These are phyloP conservation scores for Myiothlypis coronata DNA, from an alignment of 2,797 vertebrate species.

Conservation along the genomic window DNA sequence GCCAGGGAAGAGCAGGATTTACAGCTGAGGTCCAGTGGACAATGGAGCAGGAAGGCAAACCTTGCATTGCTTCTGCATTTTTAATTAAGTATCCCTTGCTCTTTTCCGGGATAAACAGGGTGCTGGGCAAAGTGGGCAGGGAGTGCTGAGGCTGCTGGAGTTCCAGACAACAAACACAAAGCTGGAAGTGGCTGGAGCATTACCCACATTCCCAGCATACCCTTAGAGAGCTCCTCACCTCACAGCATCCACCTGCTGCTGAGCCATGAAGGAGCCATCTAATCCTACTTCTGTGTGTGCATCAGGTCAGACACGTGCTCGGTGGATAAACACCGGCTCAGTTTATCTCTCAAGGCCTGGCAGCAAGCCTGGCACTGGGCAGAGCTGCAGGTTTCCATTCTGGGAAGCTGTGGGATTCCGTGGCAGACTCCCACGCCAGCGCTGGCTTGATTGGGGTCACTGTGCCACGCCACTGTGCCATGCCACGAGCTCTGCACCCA, in stretches of 20 bases:
- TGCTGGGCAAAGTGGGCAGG: neutral
- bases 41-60: neutral
- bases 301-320: neutral
- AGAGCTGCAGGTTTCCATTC: neutral
- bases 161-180: neutral
- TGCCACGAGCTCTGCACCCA: rapidly evolving
- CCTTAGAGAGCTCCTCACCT: neutral
- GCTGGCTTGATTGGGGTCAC: neutral
- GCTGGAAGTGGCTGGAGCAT: neutral
- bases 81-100: neutral
- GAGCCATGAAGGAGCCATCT: neutral
- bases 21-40: rapidly evolving
- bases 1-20: neutral
- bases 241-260: neutral
- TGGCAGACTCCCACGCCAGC: neutral
- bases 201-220: neutral
- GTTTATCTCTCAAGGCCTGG: conserved; percentile 33
- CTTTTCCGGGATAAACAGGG: neutral
- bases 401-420: neutral
- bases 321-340: neutral
- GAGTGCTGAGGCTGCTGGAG: neutral
- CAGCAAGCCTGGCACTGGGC: neutral
- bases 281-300: neutral
- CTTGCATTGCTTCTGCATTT: neutral
- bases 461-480: neutral